phyloP scores from a whole-genome alignment of 2,888 invertebrate species.

The Dilophus febrilis region DNA sequence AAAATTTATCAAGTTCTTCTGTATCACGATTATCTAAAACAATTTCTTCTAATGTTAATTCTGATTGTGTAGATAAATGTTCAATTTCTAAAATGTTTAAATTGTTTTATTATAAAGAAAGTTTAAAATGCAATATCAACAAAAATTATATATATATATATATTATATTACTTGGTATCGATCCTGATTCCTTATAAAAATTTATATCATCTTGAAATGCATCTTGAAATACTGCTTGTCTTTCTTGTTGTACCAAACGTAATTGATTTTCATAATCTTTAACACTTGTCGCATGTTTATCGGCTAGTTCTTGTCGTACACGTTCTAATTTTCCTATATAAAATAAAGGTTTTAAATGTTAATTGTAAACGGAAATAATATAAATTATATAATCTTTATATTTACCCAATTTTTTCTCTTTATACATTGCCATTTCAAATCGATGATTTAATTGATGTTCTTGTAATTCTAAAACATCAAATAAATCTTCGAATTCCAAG shows the following conservation, averaged over 20 bases:
- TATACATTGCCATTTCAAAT: constrained; percentile 42
- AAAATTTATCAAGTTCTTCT: constrained; percentile 42
- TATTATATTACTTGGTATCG: constrained; percentile 35
- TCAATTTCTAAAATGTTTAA: constrained; percentile 8
- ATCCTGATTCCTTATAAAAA: constrained; percentile 42
- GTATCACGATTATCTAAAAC: constrained; percentile 42
- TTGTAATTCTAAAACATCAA: constrained; percentile 45
- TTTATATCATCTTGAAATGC: constrained; percentile 50
- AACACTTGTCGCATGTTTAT: constrained; percentile 39
- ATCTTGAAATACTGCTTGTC: constrained; percentile 50
- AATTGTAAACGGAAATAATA: no score
- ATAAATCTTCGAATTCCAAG: constrained; percentile 39
- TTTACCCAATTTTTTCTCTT: constrained; percentile 45
- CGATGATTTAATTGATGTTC: constrained; percentile 43
- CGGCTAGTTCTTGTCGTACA: constrained; percentile 34
- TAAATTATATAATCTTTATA: no score
- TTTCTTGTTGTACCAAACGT: constrained; percentile 38
- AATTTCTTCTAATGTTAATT: constrained; percentile 43
- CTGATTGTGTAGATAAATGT: constrained; percentile 14
- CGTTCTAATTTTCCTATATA: constrained; percentile 26
- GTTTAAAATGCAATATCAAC: constrained; percentile 6
- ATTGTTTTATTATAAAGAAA: not conserved
- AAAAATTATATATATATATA: constrained; percentile 2
- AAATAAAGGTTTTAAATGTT: no score
- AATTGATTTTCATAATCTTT: constrained; percentile 37